Conservation (phyloP, 2,113 vertebrate species). For the Prionailurus bengalensis region DNA sequence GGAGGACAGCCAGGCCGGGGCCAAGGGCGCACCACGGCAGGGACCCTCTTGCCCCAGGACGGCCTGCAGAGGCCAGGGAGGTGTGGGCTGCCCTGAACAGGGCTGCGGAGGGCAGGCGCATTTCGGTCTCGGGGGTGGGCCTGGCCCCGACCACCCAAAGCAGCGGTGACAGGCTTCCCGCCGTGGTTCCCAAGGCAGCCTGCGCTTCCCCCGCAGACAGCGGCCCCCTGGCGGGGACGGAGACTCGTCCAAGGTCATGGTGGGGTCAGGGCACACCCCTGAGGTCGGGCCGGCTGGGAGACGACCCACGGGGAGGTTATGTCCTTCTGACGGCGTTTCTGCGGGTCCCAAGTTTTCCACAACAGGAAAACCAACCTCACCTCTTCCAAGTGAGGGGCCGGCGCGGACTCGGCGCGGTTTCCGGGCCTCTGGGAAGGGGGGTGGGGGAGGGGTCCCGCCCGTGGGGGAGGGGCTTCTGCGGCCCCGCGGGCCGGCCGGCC, state of each 20-base stretch:
- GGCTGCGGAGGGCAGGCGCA: background rate
- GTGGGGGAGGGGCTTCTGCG: background rate
- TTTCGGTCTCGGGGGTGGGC: background rate
- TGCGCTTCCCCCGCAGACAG: background rate
- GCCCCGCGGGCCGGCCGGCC: background rate
- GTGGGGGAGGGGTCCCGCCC: background rate
- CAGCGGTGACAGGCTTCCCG: background rate
- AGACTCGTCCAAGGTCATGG: constrained; percentile 63
- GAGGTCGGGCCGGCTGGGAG: background rate
- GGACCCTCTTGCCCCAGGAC: background rate
- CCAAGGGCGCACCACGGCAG: background rate
- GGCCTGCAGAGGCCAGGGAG: background rate
- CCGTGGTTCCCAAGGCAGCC: background rate
- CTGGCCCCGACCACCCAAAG: background rate
- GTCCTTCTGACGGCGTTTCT: background rate
- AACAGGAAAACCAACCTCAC: background rate
- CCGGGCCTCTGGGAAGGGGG: background rate
- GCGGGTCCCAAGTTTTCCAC: background rate
- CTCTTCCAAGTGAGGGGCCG: background rate
- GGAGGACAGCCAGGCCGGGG: background rate
- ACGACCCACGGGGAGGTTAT: background rate
- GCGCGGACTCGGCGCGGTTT: background rate
- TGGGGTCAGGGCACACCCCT: background rate
- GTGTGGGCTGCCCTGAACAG: background rate
- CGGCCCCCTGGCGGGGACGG: fast-evolving